phyloP scores from a whole-genome alignment of 1,140 invertebrate species.

The Druon quercuslanigerum region DNA sequence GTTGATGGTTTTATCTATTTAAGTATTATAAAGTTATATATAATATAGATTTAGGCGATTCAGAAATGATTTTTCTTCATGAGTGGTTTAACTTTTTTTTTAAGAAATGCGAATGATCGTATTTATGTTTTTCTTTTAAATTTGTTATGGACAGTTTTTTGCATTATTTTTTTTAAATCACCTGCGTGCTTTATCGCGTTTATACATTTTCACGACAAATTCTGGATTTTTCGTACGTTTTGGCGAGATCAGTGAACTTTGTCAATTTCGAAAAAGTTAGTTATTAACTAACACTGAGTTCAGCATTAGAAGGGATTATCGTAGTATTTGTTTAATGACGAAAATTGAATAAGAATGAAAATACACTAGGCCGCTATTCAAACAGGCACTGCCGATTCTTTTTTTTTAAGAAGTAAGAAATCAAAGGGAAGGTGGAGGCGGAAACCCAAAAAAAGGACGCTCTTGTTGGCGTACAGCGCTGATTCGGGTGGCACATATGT shows the following conservation, averaged over 20 bases:
- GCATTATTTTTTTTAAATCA: constrained; percentile 20
- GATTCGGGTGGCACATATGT: constrained; percentile 61
- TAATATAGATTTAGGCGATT: not conserved
- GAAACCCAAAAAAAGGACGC: constrained; percentile 42
- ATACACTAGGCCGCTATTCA: too few species aligned
- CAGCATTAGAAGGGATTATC: not conserved
- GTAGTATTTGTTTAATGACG: not conserved
- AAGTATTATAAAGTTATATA: not conserved
- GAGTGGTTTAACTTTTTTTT: not conserved
- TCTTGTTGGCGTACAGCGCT: constrained; percentile 73
- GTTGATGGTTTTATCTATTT: constrained; percentile 17
- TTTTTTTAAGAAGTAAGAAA: not conserved
- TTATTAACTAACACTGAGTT: not conserved
- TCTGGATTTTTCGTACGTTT: not conserved
- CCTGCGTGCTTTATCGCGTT: constrained; percentile 10
- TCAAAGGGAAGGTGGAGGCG: not conserved
- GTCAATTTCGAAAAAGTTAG: constrained; percentile 7
- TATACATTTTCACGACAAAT: constrained; percentile 17
- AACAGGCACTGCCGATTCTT: not conserved
- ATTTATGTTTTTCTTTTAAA: not conserved
- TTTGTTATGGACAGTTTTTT: constrained; percentile 24
- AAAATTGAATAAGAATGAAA: not conserved
- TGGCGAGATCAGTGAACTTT: not conserved
- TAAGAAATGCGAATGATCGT: not conserved
- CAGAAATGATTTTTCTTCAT: constrained; percentile 4